A percentile compares a stretch with the other conserved stretches of the same genome.
Evolutionary conservation across 2,888 invertebrate genomes (phyloP).

Genomic region (Rugalucina vietnamica): DNA sequence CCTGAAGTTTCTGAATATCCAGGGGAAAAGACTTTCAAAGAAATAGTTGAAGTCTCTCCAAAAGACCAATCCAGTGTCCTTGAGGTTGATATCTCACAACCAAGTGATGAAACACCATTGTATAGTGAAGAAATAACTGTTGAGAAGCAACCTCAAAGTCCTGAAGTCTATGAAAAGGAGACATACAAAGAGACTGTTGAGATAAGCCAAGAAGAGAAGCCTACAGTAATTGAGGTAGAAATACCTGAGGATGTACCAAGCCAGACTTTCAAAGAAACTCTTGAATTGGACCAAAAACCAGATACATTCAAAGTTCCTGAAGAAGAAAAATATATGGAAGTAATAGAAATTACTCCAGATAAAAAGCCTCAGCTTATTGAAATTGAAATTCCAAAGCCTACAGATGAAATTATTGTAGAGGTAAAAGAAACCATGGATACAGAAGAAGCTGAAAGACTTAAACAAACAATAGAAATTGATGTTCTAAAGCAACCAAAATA

Average conservation of each 20-base stretch:
- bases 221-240: constrained; percentile 26
- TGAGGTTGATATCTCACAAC: constrained; percentile 32
- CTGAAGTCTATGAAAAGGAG: constrained; percentile 15
- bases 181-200: constrained; percentile 34
- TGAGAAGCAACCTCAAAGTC: constrained; percentile 20
- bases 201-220: constrained; percentile 23
- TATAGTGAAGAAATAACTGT: constrained; percentile 18
- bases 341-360: constrained; percentile 19
- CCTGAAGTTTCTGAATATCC: not conserved
- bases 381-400: constrained; percentile 47
- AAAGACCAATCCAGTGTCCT: constrained; percentile 37
- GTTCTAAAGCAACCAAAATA: not conserved
- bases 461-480: constrained; percentile 19
- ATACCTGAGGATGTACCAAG: constrained; percentile 46
- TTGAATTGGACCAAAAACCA: constrained; percentile 30
- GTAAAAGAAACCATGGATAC: constrained; percentile 51
- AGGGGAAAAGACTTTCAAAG: constrained; percentile 17
- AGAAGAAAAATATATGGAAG: constrained; percentile 19
- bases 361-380: constrained; percentile 35
- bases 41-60: constrained; percentile 45
- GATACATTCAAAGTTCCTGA: not conserved
- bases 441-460: constrained; percentile 27
- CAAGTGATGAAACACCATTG: constrained; percentile 16
- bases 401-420: constrained; percentile 48
- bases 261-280: constrained; percentile 48